These are phyloP conservation scores for Odiellus spinosus DNA, from an alignment of 2,888 invertebrate genomes.

Conservation along the genomic window DNA sequence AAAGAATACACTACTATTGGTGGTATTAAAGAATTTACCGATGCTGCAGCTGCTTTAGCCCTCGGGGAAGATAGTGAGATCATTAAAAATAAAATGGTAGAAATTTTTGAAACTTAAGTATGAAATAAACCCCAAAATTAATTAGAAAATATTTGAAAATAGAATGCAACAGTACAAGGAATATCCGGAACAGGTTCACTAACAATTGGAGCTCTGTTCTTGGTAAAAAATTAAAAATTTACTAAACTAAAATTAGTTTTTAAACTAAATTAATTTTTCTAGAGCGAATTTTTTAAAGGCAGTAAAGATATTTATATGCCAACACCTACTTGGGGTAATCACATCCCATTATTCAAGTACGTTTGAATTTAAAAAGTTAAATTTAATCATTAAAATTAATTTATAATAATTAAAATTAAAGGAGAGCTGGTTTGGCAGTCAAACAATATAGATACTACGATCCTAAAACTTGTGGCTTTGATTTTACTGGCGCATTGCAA, in stretches of 20 bases:
- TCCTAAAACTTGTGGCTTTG: conserved; percentile 78
- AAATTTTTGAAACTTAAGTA: neutral
- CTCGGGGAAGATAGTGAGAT: conserved; percentile 59
- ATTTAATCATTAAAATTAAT: too few species aligned
- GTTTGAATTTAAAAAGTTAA: conserved; percentile 16
- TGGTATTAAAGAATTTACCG: conserved; percentile 68
- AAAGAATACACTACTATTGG: conserved; percentile 90
- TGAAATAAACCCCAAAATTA: neutral
- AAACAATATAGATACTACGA: conserved; percentile 90
- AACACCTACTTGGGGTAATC: conserved; percentile 95
- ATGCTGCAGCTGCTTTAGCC: conserved; percentile 68
- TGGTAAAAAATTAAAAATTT: conserved; percentile 36
- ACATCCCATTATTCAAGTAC: conserved; percentile 78
- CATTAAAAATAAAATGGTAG: conserved; percentile 53
- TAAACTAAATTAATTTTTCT: conserved; percentile 4
- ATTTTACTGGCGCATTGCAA: conserved; percentile 71
- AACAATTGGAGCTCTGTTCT: conserved; percentile 76
- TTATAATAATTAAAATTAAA: conserved; percentile 16
- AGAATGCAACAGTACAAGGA: conserved; percentile 57
- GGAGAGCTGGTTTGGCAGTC: conserved; percentile 59
- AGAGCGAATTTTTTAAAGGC: conserved; percentile 47
- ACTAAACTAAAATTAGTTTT: too few species aligned
- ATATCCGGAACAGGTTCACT: conserved; percentile 95
- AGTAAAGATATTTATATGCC: conserved; percentile 71
- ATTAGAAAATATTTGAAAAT: conserved; percentile 5